A percentile compares a stretch with the other conserved stretches of the same genome.
Evolutionary conservation across 2,797 vertebrate genomes (phyloP).

Genomic region (Capromys pilorides): DNA sequence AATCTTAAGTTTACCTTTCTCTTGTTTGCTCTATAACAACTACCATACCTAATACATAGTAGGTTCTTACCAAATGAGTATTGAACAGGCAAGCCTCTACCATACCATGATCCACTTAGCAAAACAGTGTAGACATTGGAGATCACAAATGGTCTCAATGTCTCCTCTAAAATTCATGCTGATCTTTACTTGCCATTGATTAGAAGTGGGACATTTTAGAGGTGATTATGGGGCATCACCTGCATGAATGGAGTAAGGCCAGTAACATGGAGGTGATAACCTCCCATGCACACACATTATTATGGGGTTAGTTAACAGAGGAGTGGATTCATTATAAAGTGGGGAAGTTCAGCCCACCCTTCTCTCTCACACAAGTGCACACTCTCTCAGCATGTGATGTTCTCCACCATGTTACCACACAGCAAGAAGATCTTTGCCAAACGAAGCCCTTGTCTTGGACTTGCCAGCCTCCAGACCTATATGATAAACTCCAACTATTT

Average conservation of each 20-base stretch:
- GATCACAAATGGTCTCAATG: background rate
- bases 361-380: background rate
- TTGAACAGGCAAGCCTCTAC: background rate
- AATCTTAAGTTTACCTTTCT: background rate
- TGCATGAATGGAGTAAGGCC: background rate
- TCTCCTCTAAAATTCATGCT: background rate
- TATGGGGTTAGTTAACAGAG: background rate
- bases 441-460: background rate
- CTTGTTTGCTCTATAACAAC: background rate
- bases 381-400: background rate
- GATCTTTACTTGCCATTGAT: background rate
- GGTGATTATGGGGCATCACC: no score
- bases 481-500: no score
- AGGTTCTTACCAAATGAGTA: background rate
- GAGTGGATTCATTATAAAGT: background rate
- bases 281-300: no score
- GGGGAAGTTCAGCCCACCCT: no score
- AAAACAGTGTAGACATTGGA: background rate
- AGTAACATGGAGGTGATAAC: background rate
- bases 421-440: background rate
- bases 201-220: background rate
- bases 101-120: background rate
- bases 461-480: background rate
- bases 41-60: background rate
- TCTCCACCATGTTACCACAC: background rate